A percentile compares a stretch with the other conserved stretches of the same genome.
phyloP scores from a whole-genome alignment of 2,113 vertebrate genomes.

The Sakesphorus luctuosus region DNA sequence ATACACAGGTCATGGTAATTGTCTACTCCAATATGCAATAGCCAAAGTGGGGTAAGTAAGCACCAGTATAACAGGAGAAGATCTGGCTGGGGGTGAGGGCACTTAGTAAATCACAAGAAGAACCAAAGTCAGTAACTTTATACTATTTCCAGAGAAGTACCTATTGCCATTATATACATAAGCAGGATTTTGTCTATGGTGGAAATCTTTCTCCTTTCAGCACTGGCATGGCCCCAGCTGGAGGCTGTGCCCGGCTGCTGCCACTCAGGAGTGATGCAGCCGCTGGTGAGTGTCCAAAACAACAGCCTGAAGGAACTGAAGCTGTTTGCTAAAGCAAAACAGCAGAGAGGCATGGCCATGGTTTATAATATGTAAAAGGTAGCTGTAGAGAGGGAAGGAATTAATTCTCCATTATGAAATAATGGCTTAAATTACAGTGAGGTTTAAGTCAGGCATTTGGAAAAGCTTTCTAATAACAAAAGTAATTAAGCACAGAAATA shows the following conservation, averaged over 20 bases:
- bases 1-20: neutral
- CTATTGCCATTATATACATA: neutral
- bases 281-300: neutral
- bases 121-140: neutral
- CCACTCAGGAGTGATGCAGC: neutral
- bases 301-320: neutral
- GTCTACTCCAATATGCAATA: neutral
- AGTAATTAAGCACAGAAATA: slow-evolving; percentile 43
- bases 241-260: neutral
- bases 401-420: slow-evolving; percentile 35
- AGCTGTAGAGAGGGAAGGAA: neutral
- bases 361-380: neutral
- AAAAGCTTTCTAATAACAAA: slow-evolving; percentile 39
- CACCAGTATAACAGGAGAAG: neutral
- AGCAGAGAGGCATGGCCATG: rapidly evolving
- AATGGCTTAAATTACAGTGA: slow-evolving; percentile 13
- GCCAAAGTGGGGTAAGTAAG: neutral
- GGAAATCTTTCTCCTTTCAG: slow-evolving; percentile 6
- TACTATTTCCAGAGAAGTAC: neutral
- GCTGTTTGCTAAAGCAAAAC: neutral
- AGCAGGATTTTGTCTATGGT: neutral
- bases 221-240: neutral
- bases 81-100: neutral
- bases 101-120: neutral
- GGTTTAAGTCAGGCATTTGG: slow-evolving; percentile 14